A percentile compares a stretch with the other conserved stretches of the same genome.
Conservation (phyloP, 2,888 invertebrate genomes). For the Hoplodrina blanda region DNA sequence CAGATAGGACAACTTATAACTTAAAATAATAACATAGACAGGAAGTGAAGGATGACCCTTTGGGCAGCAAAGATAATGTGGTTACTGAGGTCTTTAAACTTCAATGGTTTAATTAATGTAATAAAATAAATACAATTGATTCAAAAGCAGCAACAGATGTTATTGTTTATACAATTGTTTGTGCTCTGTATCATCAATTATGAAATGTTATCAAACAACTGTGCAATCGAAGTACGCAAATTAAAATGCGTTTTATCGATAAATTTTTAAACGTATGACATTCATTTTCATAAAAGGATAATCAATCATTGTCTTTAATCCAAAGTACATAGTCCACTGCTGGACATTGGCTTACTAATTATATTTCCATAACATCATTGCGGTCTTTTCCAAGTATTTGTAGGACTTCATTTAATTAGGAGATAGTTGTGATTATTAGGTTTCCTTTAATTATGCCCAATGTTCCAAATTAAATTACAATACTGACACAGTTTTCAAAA, state of each 20-base stretch:
- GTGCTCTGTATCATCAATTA: slow-evolving; percentile 1
- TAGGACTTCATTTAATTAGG: background rate
- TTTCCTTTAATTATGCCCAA: background rate
- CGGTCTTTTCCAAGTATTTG: background rate
- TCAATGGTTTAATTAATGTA: slow-evolving; percentile 8
- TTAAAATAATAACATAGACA: background rate
- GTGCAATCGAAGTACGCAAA: background rate
- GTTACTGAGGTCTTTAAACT: background rate
- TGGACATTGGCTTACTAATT: background rate
- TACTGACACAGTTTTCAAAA: background rate
- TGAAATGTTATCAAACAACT: background rate
- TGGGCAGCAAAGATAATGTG: background rate
- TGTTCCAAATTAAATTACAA: background rate
- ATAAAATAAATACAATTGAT: background rate
- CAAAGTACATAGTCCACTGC: background rate
- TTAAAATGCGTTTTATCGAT: no score
- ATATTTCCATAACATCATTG: background rate
- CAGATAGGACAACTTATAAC: background rate
- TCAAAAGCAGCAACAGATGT: background rate
- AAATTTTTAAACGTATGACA: no score
- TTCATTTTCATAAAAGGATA: no score
- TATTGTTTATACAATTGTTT: background rate
- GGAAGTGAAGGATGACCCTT: background rate
- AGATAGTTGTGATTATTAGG: background rate
- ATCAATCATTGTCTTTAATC: background rate